Conservation (phyloP, 2,888 invertebrate species). For the Dryomyza anilis region DNA sequence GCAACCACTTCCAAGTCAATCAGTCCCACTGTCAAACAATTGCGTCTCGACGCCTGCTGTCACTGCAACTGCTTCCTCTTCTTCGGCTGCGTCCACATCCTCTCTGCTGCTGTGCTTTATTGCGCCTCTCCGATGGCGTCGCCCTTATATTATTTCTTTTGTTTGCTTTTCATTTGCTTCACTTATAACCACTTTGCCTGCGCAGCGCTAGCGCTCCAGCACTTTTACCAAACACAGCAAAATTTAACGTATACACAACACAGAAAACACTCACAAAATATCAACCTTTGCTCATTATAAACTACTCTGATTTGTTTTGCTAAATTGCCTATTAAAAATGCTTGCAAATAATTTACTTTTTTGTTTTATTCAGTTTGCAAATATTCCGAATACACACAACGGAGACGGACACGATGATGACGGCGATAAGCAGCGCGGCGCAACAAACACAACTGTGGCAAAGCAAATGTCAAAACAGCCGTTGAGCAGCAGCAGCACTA, state of each 20-base stretch:
- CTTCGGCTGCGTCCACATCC: too few relatives aligned
- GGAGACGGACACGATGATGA: not conserved
- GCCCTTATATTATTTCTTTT: constrained; percentile 20
- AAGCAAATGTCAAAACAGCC: constrained; percentile 31
- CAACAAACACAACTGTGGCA: constrained; percentile 14
- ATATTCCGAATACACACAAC: constrained; percentile 18
- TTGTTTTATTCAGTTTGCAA: constrained; percentile 14
- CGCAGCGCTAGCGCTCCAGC: constrained; percentile 32
- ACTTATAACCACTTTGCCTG: constrained; percentile 15
- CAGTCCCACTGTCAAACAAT: not conserved
- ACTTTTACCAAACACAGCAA: not conserved
- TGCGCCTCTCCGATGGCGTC: not conserved
- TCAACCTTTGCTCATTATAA: constrained; percentile 6
- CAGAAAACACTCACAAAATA: not conserved
- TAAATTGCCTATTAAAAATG: not conserved
- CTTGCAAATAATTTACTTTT: not conserved
- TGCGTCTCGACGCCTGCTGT: too few relatives aligned
- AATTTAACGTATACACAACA: constrained; percentile 3
- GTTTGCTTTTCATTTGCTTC: constrained; percentile 32
- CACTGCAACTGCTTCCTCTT: not conserved
- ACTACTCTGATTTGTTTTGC: not conserved
- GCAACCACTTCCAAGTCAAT: not conserved
- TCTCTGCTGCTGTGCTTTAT: too few relatives aligned
- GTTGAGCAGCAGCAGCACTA: constrained; percentile 11
- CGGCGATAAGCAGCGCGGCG: constrained; percentile 1